Percentiles rank a stretch among this genome's conserved stretches.
These are phyloP conservation scores for Entomobrya proxima DNA, from an alignment of 2,888 invertebrate genomes.

Conservation along the genomic window DNA sequence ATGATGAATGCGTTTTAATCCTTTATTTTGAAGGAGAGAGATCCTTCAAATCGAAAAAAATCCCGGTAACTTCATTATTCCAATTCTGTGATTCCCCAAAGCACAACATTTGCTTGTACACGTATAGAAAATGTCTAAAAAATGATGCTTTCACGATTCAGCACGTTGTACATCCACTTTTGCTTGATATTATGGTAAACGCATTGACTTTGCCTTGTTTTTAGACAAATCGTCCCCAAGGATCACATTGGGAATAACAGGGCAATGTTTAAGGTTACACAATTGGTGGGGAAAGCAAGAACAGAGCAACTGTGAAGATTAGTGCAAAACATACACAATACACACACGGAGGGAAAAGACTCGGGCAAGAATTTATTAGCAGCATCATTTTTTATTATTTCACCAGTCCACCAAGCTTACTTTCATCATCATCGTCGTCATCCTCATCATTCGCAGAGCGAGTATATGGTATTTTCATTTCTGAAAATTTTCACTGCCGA, in stretches of 20 bases:
- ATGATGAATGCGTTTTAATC: background rate
- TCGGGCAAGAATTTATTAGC: slow-evolving; percentile 39
- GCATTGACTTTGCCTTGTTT: slow-evolving; percentile 13
- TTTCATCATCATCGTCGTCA: background rate
- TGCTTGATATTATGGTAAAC: background rate
- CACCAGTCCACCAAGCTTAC: background rate
- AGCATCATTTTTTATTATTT: background rate
- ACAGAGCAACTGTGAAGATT: background rate
- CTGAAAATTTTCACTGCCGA: slow-evolving; percentile 16
- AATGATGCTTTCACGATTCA: background rate
- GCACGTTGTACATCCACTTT: background rate
- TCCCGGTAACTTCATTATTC: background rate
- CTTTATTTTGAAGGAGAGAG: background rate
- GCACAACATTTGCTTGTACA: no score
- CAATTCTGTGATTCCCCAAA: no score
- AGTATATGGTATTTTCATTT: background rate
- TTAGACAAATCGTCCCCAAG: background rate
- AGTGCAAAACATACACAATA: no score
- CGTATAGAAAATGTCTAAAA: no score
- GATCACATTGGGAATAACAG: background rate
- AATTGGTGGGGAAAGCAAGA: background rate
- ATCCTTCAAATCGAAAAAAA: background rate
- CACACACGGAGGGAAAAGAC: background rate
- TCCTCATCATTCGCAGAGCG: background rate
- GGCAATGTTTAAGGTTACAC: background rate